Evolutionary conservation across 2,797 vertebrate genomes (phyloP).

Genomic region (Thalassophryne amazonica): DNA sequence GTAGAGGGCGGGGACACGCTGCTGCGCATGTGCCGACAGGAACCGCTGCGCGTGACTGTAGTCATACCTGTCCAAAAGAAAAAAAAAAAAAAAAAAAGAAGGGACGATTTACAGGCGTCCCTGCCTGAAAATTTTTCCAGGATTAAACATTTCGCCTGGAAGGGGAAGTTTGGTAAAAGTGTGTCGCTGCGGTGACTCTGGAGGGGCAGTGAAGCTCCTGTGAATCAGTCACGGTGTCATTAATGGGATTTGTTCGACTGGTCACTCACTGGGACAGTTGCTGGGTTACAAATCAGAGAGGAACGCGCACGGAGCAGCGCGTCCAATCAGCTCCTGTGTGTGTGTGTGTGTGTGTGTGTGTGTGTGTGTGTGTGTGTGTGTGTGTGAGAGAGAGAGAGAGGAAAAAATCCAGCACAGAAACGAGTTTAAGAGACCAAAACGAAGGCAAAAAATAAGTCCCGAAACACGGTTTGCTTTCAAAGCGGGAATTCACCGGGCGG

Average conservation of each 20-base stretch:
- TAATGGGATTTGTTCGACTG: constrained; percentile 65
- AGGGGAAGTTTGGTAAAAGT: no score
- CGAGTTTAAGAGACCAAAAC: no score
- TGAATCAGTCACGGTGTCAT: constrained; percentile 43
- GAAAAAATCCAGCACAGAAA: background rate
- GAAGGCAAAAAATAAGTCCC: no score
- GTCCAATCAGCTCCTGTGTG: constrained; percentile 44
- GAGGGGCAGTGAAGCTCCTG: constrained; percentile 33
- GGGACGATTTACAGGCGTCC: no score
- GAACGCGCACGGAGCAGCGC: constrained; percentile 59
- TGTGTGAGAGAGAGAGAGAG: background rate
- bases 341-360: background rate
- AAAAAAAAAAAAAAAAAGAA: background rate
- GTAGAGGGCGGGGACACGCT: constrained; percentile 65
- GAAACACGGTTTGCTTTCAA: no score
- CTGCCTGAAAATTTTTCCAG: no score
- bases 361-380: background rate
- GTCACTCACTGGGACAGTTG: constrained; percentile 72
- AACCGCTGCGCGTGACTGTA: constrained; percentile 24
- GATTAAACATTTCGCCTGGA: no score
- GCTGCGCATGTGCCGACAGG: constrained; percentile 68
- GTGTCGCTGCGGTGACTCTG: no score
- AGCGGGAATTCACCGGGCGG: no score
- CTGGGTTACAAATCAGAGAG: constrained; percentile 73
- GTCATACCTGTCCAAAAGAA: constrained; percentile 39